These are phyloP conservation scores for Smutsia gigantea DNA, from an alignment of 2,797 vertebrate species.

Conservation along the genomic window DNA sequence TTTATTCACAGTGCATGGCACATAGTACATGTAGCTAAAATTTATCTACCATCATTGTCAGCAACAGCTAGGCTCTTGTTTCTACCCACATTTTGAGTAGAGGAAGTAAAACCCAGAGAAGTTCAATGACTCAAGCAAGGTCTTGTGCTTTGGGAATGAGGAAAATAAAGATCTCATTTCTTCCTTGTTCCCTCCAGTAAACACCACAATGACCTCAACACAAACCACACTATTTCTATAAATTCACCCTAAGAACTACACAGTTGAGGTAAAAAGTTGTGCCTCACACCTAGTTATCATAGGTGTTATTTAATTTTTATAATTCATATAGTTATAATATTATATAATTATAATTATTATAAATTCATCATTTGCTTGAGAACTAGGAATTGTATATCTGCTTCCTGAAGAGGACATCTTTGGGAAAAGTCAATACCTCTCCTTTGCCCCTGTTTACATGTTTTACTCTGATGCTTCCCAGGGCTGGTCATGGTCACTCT, in stretches of 20 bases:
- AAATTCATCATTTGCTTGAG: neutral
- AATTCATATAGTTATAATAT: too few species aligned
- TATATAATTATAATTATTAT: neutral
- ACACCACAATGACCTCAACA: neutral
- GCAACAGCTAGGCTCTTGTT: neutral
- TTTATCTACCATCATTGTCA: neutral
- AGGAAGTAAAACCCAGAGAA: neutral
- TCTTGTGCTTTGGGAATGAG: neutral
- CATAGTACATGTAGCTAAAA: neutral
- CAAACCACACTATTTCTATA: neutral
- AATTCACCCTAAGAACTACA: neutral
- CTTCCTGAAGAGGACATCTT: neutral
- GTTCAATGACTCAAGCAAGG: neutral
- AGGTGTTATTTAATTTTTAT: too few species aligned
- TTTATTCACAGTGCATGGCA: neutral
- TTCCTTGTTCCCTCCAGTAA: neutral
- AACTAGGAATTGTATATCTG: neutral
- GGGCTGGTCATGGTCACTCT: neutral
- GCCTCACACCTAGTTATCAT: neutral
- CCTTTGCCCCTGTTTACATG: neutral
- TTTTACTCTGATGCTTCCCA: neutral
- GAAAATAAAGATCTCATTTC: neutral
- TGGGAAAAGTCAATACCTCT: neutral
- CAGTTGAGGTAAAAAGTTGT: neutral
- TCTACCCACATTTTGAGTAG: neutral